phyloP scores from a whole-genome alignment of 2,888 invertebrate genomes.

The Ophonus ardosiacus region DNA sequence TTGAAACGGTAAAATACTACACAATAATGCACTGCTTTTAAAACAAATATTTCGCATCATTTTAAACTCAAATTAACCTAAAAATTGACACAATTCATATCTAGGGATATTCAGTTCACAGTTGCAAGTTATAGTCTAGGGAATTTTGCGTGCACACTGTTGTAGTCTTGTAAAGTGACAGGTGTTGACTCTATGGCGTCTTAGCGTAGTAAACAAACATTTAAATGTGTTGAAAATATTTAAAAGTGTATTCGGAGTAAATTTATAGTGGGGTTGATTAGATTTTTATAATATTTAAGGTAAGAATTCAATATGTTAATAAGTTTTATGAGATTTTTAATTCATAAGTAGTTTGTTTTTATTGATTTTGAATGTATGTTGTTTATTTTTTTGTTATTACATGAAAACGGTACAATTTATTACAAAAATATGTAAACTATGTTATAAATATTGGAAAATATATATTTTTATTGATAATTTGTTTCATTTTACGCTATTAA shows the following conservation, averaged over 20 bases:
- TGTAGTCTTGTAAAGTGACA: constrained; percentile 19
- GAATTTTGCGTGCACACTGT: not conserved
- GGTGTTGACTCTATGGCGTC: constrained; percentile 49
- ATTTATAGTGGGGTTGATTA: not conserved
- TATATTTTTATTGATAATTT: not conserved
- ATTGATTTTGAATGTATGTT: constrained; percentile 32
- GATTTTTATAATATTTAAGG: not conserved
- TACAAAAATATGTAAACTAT: not conserved
- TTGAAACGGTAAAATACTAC: constrained; percentile 54
- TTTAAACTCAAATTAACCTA: constrained; percentile 31
- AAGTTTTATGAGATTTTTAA: not conserved
- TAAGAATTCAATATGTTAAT: not conserved
- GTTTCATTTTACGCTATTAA: not conserved
- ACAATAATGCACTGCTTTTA: constrained; percentile 22
- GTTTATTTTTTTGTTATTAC: constrained; percentile 11
- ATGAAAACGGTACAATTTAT: not conserved
- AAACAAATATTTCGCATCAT: constrained; percentile 38
- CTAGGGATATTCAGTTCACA: not conserved
- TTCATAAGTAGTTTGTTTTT: not conserved
- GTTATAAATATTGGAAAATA: not conserved
- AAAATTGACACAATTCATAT: constrained; percentile 43
- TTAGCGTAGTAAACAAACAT: constrained; percentile 42
- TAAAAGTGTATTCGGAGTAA: not conserved
- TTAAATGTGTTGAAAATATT: constrained; percentile 27
- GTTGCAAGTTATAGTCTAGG: not conserved